Conservation (phyloP, 1,140 invertebrate species). For the Aphelenchoides fujianensis region DNA sequence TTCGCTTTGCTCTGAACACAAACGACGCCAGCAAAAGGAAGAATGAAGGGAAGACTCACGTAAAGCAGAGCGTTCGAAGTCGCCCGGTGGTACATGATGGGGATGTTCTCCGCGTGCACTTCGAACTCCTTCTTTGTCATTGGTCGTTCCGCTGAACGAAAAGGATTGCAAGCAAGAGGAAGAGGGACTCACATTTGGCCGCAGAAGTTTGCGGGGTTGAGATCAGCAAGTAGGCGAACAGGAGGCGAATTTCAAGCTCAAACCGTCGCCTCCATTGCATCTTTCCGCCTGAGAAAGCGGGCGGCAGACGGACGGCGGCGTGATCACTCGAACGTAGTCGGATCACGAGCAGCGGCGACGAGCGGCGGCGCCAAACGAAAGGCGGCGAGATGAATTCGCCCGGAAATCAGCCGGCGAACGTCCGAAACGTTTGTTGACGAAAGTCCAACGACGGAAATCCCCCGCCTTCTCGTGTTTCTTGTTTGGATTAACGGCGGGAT, state of each 20-base stretch:
- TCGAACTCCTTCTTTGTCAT: conserved; percentile 14
- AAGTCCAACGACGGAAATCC: too few species aligned
- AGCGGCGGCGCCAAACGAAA: too few species aligned
- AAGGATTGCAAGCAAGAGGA: not conserved
- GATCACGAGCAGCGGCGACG: not conserved
- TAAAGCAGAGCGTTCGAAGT: conserved; percentile 12
- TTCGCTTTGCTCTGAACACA: conserved; percentile 20
- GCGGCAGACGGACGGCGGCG: not conserved
- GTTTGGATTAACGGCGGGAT: not conserved
- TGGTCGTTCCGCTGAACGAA: not conserved
- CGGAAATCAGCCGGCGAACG: too few species aligned
- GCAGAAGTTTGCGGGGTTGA: not conserved
- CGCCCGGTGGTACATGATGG: conserved; percentile 8
- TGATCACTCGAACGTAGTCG: not conserved
- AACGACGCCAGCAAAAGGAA: not conserved
- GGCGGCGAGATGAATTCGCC: too few species aligned
- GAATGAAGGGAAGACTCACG: not conserved
- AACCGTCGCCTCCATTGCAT: not conserved
- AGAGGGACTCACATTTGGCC: not conserved
- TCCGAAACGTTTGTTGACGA: too few species aligned
- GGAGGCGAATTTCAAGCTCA: not conserved
- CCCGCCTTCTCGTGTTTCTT: too few species aligned
- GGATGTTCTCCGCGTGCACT: conserved; percentile 10
- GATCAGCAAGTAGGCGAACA: not conserved
- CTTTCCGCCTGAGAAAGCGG: not conserved